These are phyloP conservation scores for Bolborhynchus lineola DNA, from an alignment of 2,113 vertebrate species.

Conservation along the genomic window DNA sequence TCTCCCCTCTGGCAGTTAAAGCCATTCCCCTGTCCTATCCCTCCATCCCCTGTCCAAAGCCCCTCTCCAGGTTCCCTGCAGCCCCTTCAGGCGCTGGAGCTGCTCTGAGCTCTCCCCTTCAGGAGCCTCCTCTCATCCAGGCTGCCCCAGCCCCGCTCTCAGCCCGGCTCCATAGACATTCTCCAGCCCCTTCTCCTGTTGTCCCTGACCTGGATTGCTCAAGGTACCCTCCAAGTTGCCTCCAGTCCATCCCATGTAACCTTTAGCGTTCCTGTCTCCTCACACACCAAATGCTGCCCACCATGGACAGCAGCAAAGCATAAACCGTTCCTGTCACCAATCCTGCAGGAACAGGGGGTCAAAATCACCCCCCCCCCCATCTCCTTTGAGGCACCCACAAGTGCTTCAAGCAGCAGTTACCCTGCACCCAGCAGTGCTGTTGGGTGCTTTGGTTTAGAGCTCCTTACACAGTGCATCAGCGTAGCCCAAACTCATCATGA, in stretches of 20 bases:
- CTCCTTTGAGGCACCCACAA: not conserved
- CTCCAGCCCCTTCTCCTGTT: not conserved
- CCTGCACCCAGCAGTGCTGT: not conserved
- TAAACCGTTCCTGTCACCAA: not conserved
- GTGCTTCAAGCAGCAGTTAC: constrained; percentile 2
- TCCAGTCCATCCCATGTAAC: not conserved
- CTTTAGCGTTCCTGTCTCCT: not conserved
- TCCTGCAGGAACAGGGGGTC: not conserved
- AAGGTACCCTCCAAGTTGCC: fast-evolving
- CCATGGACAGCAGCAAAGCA: not conserved
- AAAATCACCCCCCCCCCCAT: not conserved
- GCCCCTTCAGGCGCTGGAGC: no score
- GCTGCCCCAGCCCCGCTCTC: not conserved
- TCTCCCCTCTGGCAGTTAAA: not conserved
- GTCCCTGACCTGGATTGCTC: not conserved
- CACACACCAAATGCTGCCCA: fast-evolving
- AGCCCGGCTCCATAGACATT: not conserved
- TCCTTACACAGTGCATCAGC: fast-evolving
- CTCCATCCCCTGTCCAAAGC: not conserved
- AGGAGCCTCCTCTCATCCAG: not conserved
- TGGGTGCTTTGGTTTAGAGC: not conserved
- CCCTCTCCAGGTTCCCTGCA: no score
- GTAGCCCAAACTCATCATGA: fast-evolving
- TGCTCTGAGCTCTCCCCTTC: not conserved
- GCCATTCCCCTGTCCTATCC: not conserved